Base-by-base conservation (phyloP, 2,113 vertebrate species). In the Galbula dea region DNA sequence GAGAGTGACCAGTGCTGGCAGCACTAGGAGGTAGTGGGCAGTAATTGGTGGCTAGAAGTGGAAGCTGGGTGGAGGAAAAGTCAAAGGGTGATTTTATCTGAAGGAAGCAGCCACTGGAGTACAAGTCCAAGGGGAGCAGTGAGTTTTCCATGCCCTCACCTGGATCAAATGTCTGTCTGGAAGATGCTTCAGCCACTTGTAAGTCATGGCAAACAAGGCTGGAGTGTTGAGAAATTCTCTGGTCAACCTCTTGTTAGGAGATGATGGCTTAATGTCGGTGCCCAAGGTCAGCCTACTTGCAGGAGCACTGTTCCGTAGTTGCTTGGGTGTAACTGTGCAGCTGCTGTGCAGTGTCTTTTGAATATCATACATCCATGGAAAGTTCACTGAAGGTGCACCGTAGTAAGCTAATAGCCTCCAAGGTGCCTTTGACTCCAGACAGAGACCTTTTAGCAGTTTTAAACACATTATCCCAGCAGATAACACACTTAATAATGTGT, bases 211-310 rank as follows among this genome's bases (percentile, higher is more conserved):
- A 92, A 78, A 71, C 87, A 82, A 75, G 81, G 49, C 59, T 41
- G 55, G n/a, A 83, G 54, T 9, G 75, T 78, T 49, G 43, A 91
- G 69, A 63, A 94, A 78, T 93, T 95, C 86, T 63, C 83, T 88
- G 88, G 57, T 90, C 95, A 84, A 91, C 81, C 91, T 87, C 76
- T 91, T 89, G 88, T 90, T 95, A 92, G 10, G 87, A 91, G 91
- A 61, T 94, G 86, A 63, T 89, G 83, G 93, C 77, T 73, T 62
- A 71, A 23, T 67, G 61, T 78, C 73, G 48, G 61, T 90, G 77
- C 48, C 57, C 0, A 1, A 82, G 69, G 52, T 88, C 84, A 87
- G 39, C 24, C 81, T 79, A 2, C 86, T 41, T 73, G 75, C 65
- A 73, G 79, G 59, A 90, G 17, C 79, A 7, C 61, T 54, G 9